A percentile compares a stretch with the other conserved stretches of the same genome.
Evolutionary conservation across 2,888 invertebrate species (phyloP).

Genomic region (Alloplasta piceator): DNA sequence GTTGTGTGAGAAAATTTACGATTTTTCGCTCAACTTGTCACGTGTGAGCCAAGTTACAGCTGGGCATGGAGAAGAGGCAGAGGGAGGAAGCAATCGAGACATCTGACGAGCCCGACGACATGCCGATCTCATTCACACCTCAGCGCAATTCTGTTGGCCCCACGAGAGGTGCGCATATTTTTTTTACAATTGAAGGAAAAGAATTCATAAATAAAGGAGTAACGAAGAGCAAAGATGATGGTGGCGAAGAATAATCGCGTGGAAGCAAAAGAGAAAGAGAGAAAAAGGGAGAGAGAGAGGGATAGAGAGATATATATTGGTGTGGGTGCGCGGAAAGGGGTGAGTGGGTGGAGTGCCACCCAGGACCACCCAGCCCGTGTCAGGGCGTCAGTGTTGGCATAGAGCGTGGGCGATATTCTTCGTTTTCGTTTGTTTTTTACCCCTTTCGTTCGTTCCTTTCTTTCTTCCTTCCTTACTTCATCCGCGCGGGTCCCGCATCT

Average conservation of each 20-base stretch:
- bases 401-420: constrained; percentile 82
- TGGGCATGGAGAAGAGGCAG: background rate
- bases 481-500: constrained; percentile 53
- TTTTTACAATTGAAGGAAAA: constrained; percentile 26
- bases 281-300: constrained; percentile 32
- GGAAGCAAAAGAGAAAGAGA: constrained; percentile 26
- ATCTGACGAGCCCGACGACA: constrained; percentile 66
- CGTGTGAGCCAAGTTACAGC: background rate
- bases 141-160: constrained; percentile 65
- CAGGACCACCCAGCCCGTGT: constrained; percentile 83
- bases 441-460: constrained; percentile 61
- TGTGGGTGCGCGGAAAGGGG: constrained; percentile 74
- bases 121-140: constrained; percentile 79
- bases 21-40: too few relatives aligned
- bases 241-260: background rate
- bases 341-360: constrained; percentile 80
- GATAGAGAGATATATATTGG: constrained; percentile 65
- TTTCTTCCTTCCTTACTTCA: constrained; percentile 58
- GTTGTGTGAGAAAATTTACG: too few relatives aligned
- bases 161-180: constrained; percentile 24
- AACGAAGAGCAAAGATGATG: constrained; percentile 6
- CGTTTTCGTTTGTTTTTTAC: constrained; percentile 72
- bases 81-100: background rate
- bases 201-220: background rate
- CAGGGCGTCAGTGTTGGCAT: constrained; percentile 81